Conservation (phyloP, 2,888 invertebrate genomes). For the Craniophora ligustri region DNA sequence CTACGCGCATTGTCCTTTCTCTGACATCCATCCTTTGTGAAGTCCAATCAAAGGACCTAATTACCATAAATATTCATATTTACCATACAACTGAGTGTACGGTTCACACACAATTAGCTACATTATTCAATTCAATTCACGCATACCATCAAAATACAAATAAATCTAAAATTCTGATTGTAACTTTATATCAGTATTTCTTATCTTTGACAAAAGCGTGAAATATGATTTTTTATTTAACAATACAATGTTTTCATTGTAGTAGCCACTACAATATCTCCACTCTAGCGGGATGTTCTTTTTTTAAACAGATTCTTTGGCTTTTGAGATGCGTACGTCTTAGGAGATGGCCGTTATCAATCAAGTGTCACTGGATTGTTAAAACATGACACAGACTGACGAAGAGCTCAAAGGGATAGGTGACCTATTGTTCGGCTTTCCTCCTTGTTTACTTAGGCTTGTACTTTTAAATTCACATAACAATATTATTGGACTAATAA, state of each 20-base stretch:
- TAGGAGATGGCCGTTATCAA: constrained; percentile 68
- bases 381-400: constrained; percentile 59
- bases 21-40: constrained; percentile 60
- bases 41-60: constrained; percentile 61
- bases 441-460: constrained; percentile 15
- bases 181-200: constrained; percentile 82
- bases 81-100: constrained; percentile 54
- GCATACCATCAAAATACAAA: constrained; percentile 71
- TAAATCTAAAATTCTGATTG: constrained; percentile 83
- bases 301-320: constrained; percentile 55
- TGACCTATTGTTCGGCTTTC: constrained; percentile 32
- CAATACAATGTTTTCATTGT: constrained; percentile 82
- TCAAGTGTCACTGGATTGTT: constrained; percentile 57
- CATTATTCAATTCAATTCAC: constrained; percentile 79
- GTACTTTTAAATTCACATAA: neutral
- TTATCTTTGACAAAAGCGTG: constrained; percentile 72
- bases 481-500: neutral
- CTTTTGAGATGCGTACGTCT: constrained; percentile 14
- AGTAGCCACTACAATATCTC: constrained; percentile 68
- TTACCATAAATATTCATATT: constrained; percentile 83
- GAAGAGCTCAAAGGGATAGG: constrained; percentile 65
- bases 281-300: constrained; percentile 63
- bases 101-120: constrained; percentile 88
- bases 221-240: constrained; percentile 81
- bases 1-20: constrained; percentile 56